phyloP scores from a whole-genome alignment of 1,140 invertebrate species.

The Agrilus planipennis region DNA sequence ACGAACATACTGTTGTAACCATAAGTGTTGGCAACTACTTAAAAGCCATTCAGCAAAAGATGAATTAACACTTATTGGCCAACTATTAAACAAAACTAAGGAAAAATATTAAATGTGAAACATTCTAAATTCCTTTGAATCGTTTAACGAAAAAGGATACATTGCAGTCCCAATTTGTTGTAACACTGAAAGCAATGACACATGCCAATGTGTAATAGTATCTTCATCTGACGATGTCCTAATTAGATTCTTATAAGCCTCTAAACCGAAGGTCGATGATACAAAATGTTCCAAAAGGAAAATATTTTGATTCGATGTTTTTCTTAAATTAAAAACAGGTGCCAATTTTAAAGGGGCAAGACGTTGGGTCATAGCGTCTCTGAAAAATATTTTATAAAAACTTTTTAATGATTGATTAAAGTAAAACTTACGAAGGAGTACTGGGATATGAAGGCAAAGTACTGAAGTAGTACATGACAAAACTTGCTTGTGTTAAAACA shows the following conservation, averaged over 20 bases:
- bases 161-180: neutral
- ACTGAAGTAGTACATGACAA: conserved; percentile 64
- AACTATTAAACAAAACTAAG: conserved; percentile 39
- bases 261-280: conserved; percentile 35
- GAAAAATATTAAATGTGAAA: neutral
- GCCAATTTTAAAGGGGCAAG: conserved; percentile 25
- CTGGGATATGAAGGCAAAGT: conserved; percentile 41
- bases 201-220: conserved; percentile 39
- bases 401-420: conserved; percentile 4
- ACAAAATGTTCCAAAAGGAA: conserved; percentile 41
- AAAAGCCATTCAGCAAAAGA: conserved; percentile 71
- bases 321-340: conserved; percentile 27
- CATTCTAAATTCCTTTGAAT: neutral
- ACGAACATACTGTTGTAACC: conserved; percentile 69
- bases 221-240: conserved; percentile 29
- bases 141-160: neutral
- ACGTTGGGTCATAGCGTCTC: conserved; percentile 23
- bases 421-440: conserved; percentile 31
- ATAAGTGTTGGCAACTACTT: conserved; percentile 56
- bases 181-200: conserved; percentile 43
- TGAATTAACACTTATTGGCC: conserved; percentile 67
- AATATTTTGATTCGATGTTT: conserved; percentile 26
- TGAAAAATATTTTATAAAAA: conserved; percentile 13
- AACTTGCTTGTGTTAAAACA: conserved; percentile 65
- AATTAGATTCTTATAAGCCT: conserved; percentile 37